Base-by-base conservation (phyloP, 1,140 invertebrate species). In the Caenorhabditis brenneri region DNA sequence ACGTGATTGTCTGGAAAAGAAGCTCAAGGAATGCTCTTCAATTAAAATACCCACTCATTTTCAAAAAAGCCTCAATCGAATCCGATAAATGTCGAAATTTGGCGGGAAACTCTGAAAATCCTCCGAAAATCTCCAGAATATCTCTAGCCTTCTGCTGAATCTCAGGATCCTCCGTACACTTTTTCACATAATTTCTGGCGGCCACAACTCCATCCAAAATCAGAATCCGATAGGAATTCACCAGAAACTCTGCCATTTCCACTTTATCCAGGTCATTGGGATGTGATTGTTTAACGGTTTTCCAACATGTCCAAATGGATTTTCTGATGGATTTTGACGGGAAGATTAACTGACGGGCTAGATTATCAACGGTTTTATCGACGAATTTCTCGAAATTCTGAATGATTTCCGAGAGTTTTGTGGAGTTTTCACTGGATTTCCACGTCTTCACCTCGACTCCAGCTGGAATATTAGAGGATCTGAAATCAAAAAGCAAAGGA, bases 91-190 rank as follows among this genome's bases (percentile, higher is more conserved):
- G 65, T 24, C 33, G 65, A 74, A 74, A 74, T 24, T 74, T 74
- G 15, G 65, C 16, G 3, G 65, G 65, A 42, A 74, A 74, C n/a
- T 74, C 65, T 24, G 65, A 74, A 74, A 74, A 74, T 42, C 65
- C 65, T 2, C 65, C 65, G n/a, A 74, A 42, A 74, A 74, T 7
- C 12, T 74, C 65, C n/a, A 74, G 3, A 22, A 74, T 42, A 24
- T 74, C 46, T 36, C 22, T 46, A 9, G 65, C 36, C 0, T 24
- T 10, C 0, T 74, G 36, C 9, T 42, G 19, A 24, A 74, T 24
- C 19, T 39, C 12, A 2, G 36, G 16, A 24, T 42, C 24, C 15
- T 42, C 65, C 19, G 36, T 22, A 12, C 46, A 6, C 15, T 46
- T 10, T 46, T 74, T 74, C 10, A 42, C 65, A 74, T 19, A 74